Percentiles rank a stretch among this genome's conserved stretches.
phyloP scores from a whole-genome alignment of 2,888 invertebrate species.

The Agrochola lota region DNA sequence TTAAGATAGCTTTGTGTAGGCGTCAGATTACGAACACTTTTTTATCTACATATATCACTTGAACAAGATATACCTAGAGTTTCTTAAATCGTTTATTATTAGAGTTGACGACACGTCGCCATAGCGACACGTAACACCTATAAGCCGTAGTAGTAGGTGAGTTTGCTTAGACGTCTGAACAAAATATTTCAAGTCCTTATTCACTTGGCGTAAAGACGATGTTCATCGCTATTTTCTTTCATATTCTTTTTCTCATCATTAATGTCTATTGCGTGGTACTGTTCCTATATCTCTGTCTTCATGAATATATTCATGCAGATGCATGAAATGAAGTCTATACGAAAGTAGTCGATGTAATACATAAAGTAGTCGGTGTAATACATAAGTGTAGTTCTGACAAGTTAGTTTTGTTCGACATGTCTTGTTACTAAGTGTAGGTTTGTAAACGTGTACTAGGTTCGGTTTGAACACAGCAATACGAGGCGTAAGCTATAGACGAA shows the following conservation, averaged over 20 bases:
- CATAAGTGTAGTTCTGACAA: conserved; percentile 6
- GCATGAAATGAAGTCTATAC: conserved; percentile 1
- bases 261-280: background rate
- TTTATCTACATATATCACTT: background rate
- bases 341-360: background rate
- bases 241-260: background rate
- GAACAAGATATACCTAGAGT: background rate
- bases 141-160: conserved; percentile 1
- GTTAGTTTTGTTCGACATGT: conserved; percentile 3
- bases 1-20: background rate
- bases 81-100: background rate
- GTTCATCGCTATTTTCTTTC: background rate
- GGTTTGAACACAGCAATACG: background rate
- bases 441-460: conserved; percentile 18
- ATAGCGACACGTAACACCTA: background rate
- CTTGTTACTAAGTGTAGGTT: conserved; percentile 5
- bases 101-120: background rate
- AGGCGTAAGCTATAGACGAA: conserved; percentile 4
- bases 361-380: conserved; percentile 7
- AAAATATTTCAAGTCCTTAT: background rate
- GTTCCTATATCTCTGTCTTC: background rate
- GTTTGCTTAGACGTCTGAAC: background rate
- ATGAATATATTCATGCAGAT: conserved; percentile 21
- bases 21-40: background rate
- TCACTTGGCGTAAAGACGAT: background rate